A percentile compares a stretch with the other conserved stretches of the same genome.
Conservation (phyloP, 1,140 invertebrate species). For the Drosophila obscura region DNA sequence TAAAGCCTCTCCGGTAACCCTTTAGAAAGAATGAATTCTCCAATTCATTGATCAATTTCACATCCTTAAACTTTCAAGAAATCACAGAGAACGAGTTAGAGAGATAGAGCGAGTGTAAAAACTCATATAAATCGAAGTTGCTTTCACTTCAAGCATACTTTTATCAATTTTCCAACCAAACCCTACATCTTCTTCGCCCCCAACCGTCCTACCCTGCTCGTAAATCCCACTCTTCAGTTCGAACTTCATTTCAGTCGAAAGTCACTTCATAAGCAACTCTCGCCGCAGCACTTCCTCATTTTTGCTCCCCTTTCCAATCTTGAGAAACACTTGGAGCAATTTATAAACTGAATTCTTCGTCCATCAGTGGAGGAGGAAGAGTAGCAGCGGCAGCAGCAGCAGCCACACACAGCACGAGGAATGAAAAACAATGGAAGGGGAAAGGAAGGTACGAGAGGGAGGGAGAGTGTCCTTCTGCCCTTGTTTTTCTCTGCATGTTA, state of each 20-base stretch:
- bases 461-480: conserved; percentile 47
- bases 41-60: conserved; percentile 13
- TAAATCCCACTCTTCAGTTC: background rate
- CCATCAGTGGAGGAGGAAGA: conserved; percentile 12
- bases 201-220: no score
- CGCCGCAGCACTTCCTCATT: conserved; percentile 1
- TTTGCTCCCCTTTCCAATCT: conserved; percentile 13
- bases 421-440: conserved; percentile 11
- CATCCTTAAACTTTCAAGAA: conserved; percentile 2
- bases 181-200: no score
- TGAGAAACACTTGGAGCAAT: conserved; percentile 57
- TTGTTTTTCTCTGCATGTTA: conserved; percentile 61
- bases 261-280: conserved; percentile 38
- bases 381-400: no score
- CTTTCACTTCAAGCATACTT: conserved; percentile 37
- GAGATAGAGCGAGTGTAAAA: conserved; percentile 19
- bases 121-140: background rate
- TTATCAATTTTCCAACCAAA: conserved; percentile 26
- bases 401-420: no score
- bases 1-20: no score
- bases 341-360: conserved; percentile 64
- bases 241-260: conserved; percentile 25
- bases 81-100: conserved; percentile 31
- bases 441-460: conserved; percentile 7
- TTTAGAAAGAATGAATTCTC: no score